Evolutionary conservation across 2,113 vertebrate genomes (phyloP), one percentile per base, ranked within the genome.

Genomic region (Boulengeromyrus knoepffleri): DNA sequence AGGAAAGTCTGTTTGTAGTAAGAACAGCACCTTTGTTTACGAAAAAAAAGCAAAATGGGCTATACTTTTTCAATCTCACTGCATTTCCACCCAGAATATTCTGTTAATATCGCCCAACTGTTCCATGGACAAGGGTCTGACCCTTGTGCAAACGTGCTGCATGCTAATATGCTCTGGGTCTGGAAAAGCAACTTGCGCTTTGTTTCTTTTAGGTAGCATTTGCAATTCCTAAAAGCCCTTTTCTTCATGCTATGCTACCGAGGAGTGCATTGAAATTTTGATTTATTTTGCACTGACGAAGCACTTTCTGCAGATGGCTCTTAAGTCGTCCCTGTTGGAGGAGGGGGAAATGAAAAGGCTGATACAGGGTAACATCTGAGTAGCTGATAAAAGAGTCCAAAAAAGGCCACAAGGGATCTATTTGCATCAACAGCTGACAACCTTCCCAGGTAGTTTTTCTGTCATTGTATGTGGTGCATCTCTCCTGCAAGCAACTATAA

Each of bases 351-450:
- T 53, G 47, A 66, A 89, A 45, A 42, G 56, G 42, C 42, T 74
- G 84, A 87, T 90, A 39, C 24, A 31, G 13, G 46, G 53, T 39
- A 24, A 70, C 45, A 49, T 90, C 52, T 49, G 39, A 87, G 27
- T 50, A 24, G 66, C 58, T 70, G 85, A 90, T 85, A 90, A 24
- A 50, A 56, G 46, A 19, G 45, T 47, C n/a, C 13, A 9, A 87
- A 85, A 90, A n/a, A 52, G 24, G 45, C 39, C 89, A 42, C 56
- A 70, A 74, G 84, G 89, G 89, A 90, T 21, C 45, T 21, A 17
- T 62, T 36, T 45, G 53, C 84, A 47, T 90, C 58, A 90, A 53
- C 89, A 66, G 47, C 85, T 90, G 58, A 87, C 85, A 87, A 62
- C 83, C 89, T 85, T 77, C 52, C 36, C 80, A 87, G 83, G 53